Evolutionary conservation across 2,888 invertebrate genomes (phyloP), one percentile per base, ranked within the genome.

Genomic region (Drosophila emarginata): DNA sequence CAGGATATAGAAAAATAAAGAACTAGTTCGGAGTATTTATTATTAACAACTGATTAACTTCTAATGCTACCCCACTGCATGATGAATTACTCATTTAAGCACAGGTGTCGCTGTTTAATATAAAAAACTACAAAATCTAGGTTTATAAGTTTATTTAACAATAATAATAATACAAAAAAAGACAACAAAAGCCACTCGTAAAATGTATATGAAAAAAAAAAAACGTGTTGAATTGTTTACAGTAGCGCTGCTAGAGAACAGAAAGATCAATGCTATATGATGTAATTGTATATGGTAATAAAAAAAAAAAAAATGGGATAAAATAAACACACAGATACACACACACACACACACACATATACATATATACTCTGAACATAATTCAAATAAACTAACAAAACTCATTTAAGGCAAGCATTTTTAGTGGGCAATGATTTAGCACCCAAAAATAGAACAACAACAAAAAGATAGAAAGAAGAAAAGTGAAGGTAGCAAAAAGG

Each of bases 191-290:
- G 21, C 45, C 52, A 57, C 36, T 45, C 14, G 3, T 18, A 14
- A 5, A 18, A 28, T 71, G 72, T 21, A 45, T 14, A 45, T 45
- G 11, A 2, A 23, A 23, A 15, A 23, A 23, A 15, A 45, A 21
- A 45, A 45, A 45, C 45, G 21, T 45, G 18, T 45, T 12, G 12
- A 21, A 69, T 76, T 76, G 69, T 70, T 64, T 67, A 61, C 76
- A 53, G 15, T 15, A 45, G 14, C 11, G n/a, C 9, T 4, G 21
- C 11, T 45, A 4, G 45, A 45, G 45, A 21, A 45, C 9, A 11
- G 45, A 66, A 60, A 87, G 77, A 78, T 84, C 80, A 84, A 69
- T 80, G 80, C 59, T 59, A 64, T 54, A 61, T 65, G 67, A 59
- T 71, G 78, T 67, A 62, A 68, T 72, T 66, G 73, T 57, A 72